phyloP scores from a whole-genome alignment of 2,113 vertebrate genomes.

The Heterochromis multidens region DNA sequence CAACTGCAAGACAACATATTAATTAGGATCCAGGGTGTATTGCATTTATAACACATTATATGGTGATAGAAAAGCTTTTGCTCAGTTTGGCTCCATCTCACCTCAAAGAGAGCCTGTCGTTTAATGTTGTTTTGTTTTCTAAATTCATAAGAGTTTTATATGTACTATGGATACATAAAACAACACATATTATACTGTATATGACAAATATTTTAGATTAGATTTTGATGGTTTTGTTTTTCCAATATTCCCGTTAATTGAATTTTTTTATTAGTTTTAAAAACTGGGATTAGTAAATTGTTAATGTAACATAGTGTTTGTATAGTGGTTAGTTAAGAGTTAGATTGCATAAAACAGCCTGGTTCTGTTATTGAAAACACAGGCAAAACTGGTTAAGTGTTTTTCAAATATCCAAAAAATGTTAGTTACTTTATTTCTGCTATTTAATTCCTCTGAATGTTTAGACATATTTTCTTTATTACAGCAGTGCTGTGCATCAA shows the following conservation, averaged over 20 bases:
- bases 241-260: conserved; percentile 18
- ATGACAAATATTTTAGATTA: background rate
- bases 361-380: conserved; percentile 5
- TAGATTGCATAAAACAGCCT: conserved; percentile 27
- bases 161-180: background rate
- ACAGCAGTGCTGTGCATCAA: background rate
- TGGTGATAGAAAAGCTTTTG: background rate
- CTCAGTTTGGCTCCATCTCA: conserved; percentile 8
- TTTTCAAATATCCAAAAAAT: background rate
- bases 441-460: background rate
- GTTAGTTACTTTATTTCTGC: background rate
- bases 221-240: conserved; percentile 2
- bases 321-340: conserved; percentile 9
- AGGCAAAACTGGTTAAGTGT: background rate
- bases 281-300: conserved; percentile 46
- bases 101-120: background rate
- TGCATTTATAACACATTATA: conserved; percentile 26
- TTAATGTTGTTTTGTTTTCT: background rate
- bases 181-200: background rate
- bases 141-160: background rate
- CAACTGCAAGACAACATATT: conserved; percentile 4
- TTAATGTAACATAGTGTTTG: conserved; percentile 10
- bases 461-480: background rate
- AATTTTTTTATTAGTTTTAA: conserved; percentile 22
- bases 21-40: conserved; percentile 10